Evolutionary conservation across 2,797 vertebrate species (phyloP), one percentile per base, ranked within the genome.

Genomic region (Acanthurus leucopareius): DNA sequence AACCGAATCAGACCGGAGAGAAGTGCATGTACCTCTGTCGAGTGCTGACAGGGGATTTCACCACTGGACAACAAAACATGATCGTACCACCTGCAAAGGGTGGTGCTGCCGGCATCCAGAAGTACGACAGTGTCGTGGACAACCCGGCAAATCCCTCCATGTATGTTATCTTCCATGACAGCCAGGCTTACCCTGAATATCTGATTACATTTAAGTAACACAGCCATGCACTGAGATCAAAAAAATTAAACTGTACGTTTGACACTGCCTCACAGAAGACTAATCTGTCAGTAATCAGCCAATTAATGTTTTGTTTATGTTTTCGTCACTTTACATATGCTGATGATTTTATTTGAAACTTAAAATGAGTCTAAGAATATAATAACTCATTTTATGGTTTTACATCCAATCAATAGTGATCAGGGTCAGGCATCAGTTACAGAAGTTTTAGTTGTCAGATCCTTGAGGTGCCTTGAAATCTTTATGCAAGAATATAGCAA

Each of bases 141-240:
- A n/a, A 90, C 0, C 0, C 4, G 1, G 0, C 0, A 0, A 25
- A 0, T 0, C 97, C 97, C 8, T 20, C 0, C 3, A 85, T 98
- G 77, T 99, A 96, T 80, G 90, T 97, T 14, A 91, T 97, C 76
- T 99, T 99, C 91, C 92, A 91, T 49, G 97, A 99, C 85, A 91
- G 73, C 63, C 95, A 97, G 25, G 96, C 97, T 2, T 99, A 96
- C 75, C 98, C 98, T 16, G 96, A 97, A 51, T 97, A 98, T 73
- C 91, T 98, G 54, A 97, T 99, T 86, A 97, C 95, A 20, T 98
- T 98, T 77, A 87, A 59, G 10, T 94, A 68, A 86, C 15, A 35
- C 15, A 14, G 10, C 13, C 1, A 42, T 40, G 45, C 15, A 66
- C 44, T 38, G 2, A 35, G 5, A 10, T 7, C 4, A 63, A 15